Evolutionary conservation across 2,888 invertebrate genomes (phyloP).

Genomic region (Craniophora ligustri): DNA sequence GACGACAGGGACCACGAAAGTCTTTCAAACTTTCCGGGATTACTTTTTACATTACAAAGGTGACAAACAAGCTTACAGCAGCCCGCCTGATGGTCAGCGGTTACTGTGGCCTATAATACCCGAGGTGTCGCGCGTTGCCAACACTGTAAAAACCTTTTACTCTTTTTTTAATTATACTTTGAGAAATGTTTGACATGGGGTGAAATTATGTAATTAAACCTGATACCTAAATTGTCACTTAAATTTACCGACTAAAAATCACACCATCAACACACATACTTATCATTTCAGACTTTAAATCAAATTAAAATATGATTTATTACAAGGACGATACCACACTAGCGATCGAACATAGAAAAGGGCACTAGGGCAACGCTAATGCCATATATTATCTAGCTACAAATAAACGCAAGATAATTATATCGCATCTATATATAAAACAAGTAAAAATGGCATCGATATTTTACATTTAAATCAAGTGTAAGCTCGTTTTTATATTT

Average conservation of each 20-base stretch:
- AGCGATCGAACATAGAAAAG: constrained; percentile 6
- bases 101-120: no score
- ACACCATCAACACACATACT: constrained; percentile 9
- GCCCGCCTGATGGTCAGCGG: no score
- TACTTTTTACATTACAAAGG: no score
- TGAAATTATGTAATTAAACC: not conserved
- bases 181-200: no score
- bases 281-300: constrained; percentile 26
- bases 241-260: constrained; percentile 20
- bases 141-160: no score
- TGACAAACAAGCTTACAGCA: no score
- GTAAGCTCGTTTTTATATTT: constrained; percentile 53
- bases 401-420: constrained; percentile 18
- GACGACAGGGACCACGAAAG: no score
- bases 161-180: no score
- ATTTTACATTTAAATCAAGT: constrained; percentile 43
- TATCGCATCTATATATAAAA: constrained; percentile 29
- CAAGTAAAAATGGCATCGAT: constrained; percentile 50
- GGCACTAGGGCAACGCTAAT: not conserved
- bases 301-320: constrained; percentile 12
- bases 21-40: no score
- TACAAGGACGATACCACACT: constrained; percentile 17
- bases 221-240: not conserved
- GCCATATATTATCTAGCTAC: constrained; percentile 1
- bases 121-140: no score